Percentiles rank a stretch among this genome's conserved stretches.
Conservation (phyloP, 2,113 vertebrate species). For the Chionodraco myersi region DNA sequence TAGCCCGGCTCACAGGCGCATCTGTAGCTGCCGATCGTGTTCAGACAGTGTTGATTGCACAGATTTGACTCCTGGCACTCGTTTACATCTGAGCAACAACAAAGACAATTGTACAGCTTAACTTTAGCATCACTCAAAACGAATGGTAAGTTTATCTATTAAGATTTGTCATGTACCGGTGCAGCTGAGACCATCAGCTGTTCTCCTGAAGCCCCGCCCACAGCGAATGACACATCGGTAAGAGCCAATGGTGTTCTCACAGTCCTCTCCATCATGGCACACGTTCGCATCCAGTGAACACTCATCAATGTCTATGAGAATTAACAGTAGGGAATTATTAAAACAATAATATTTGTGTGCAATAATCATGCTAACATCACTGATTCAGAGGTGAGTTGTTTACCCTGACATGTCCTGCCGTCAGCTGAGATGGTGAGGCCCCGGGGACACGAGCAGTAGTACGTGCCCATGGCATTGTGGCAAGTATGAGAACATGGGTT, state of each 20-base stretch:
- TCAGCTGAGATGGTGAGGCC: constrained; percentile 94
- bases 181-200: constrained; percentile 89
- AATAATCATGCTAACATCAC: not conserved
- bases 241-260: constrained; percentile 92
- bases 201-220: constrained; percentile 88
- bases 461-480: constrained; percentile 92
- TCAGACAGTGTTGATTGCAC: constrained; percentile 94
- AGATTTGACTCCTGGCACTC: constrained; percentile 93
- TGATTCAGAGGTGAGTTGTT: not conserved
- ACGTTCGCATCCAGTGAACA: constrained; percentile 86
- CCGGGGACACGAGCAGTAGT: constrained; percentile 93
- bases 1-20: constrained; percentile 95
- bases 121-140: not conserved
- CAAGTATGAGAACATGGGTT: constrained; percentile 94
- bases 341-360: too few species aligned
- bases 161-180: constrained; percentile 81
- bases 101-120: not conserved
- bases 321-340: not conserved
- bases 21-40: constrained; percentile 94
- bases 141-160: not conserved
- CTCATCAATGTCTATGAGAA: constrained; percentile 91
- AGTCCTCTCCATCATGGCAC: constrained; percentile 90
- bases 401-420: constrained; percentile 94
- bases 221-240: constrained; percentile 91
- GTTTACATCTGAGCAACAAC: constrained; percentile 88